Percentiles rank a stretch among this genome's conserved stretches.
Conservation (phyloP, 2,888 invertebrate species). For the Chrysopilus asiliformis region DNA sequence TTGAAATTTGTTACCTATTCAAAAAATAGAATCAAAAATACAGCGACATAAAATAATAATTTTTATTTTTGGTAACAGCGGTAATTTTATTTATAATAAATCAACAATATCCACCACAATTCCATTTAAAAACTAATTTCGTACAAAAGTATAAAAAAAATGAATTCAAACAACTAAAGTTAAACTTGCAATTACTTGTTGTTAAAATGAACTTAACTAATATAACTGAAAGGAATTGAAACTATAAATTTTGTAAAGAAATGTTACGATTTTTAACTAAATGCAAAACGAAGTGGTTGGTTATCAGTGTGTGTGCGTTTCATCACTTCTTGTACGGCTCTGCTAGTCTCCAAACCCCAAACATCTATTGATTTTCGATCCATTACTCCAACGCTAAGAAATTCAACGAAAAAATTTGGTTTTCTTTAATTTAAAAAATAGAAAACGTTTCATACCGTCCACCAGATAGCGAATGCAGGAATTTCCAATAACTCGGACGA, state of each 20-base stretch:
- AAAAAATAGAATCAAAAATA: too few relatives aligned
- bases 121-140: neutral
- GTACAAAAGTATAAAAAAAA: neutral
- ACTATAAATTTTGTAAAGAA: too few relatives aligned
- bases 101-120: too few relatives aligned
- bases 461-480: slow-evolving; percentile 60
- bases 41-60: too few relatives aligned
- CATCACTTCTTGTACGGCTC: slow-evolving; percentile 37
- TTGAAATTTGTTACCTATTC: too few relatives aligned
- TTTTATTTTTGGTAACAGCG: too few relatives aligned
- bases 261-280: too few relatives aligned
- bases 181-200: too few relatives aligned
- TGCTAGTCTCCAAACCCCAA: slow-evolving; percentile 46
- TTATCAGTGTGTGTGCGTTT: slow-evolving; percentile 18
- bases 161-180: neutral
- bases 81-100: too few relatives aligned
- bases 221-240: too few relatives aligned
- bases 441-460: slow-evolving; percentile 40
- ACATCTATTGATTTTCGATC: slow-evolving; percentile 42
- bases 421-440: slow-evolving; percentile 6
- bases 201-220: too few relatives aligned
- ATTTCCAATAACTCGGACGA: slow-evolving; percentile 71
- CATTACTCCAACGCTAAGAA: slow-evolving; percentile 47
- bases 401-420: slow-evolving; percentile 13
- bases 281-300: neutral